Base-by-base conservation (phyloP, 2,797 vertebrate species). In the Sebastes melanostomus region DNA sequence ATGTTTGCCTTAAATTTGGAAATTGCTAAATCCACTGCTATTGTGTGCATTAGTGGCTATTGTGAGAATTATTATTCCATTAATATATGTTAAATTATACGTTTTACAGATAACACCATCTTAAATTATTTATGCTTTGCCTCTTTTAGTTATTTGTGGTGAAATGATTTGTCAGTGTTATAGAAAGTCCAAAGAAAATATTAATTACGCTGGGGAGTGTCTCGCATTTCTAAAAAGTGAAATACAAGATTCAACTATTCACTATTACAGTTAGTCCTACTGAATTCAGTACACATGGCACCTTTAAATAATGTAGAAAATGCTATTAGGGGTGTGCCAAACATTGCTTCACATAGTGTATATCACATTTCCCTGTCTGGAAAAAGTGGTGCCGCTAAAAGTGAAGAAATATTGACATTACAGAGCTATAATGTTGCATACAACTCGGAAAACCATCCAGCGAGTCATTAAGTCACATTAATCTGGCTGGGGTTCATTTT, bases 401-500 rank as follows among this genome's bases (percentile, higher is more conserved):
- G 42, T 56, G 58, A 58, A 72, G 65, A 78, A 77, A 77, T 80
- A 85, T 56, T 83, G 76, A 77, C 72, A 75, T 69, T 34, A 59
- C n/a, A 78, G 65, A 56, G n/a, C 13, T 5, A 29, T 78, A 77
- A 78, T 66, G 70, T 83, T 20, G 73, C 50, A 88, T 67, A 75
- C 50, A 60, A 74, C 72, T 56, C 50, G 54, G 76, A 90, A 80
- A 66, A 36, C 38, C 6, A 68, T 80, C 73, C 66, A 77, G 58
- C 68, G 25, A 89, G 78, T 81, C 86, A 46, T 27, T 66, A 46
- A 46, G 16, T 46, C 63, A 42, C 88, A 93, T 94, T 89, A 90
- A 89, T 82, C 67, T 61, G 75, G 36, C 52, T 10, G 36, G 8
- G 71, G 30, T 71, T 58, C 78, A 84, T 83, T 82, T 83, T 62